Evolutionary conservation across 2,113 vertebrate species (phyloP).

Genomic region (Apeltes quadracus): DNA sequence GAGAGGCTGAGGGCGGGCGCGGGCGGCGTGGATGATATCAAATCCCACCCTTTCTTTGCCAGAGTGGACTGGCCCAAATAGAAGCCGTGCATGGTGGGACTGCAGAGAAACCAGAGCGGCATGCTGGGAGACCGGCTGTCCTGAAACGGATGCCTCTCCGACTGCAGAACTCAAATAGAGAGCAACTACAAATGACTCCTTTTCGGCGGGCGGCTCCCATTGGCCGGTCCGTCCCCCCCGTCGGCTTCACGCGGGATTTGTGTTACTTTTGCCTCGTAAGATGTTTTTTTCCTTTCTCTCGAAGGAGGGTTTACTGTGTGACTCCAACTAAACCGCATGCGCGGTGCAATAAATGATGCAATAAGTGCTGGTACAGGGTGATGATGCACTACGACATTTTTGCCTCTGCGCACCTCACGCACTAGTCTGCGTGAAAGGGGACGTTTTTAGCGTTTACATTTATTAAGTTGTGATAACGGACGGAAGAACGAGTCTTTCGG

Average conservation of each 20-base stretch:
- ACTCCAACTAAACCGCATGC: constrained; percentile 27
- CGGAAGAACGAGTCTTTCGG: background rate
- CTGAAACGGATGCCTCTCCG: constrained; percentile 6
- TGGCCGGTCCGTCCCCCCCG: background rate
- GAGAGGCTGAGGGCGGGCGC: constrained; percentile 94
- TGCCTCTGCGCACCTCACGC: constrained; percentile 29
- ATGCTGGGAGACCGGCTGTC: constrained; percentile 22
- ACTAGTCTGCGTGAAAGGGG: constrained; percentile 19
- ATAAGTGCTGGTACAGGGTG: constrained; percentile 25
- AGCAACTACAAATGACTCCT: constrained; percentile 27
- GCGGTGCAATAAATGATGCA: constrained; percentile 57
- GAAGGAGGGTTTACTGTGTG: constrained; percentile 15
- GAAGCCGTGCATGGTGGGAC: constrained; percentile 18
- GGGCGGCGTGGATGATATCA: constrained; percentile 94
- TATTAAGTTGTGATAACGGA: constrained; percentile 7
- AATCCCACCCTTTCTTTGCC: constrained; percentile 95
- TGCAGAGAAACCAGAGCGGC: constrained; percentile 11
- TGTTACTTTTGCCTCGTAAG: constrained; percentile 34
- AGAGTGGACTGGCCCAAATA: constrained; percentile 87
- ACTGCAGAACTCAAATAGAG: constrained; percentile 19
- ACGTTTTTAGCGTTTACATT: constrained; percentile 7
- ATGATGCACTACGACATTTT: constrained; percentile 34
- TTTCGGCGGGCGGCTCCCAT: constrained; percentile 8
- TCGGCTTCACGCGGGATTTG: constrained; percentile 7
- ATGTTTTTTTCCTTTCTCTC: constrained; percentile 23